These are phyloP conservation scores for Ephestia elutella DNA, from an alignment of 1,140 invertebrate species.

Conservation along the genomic window DNA sequence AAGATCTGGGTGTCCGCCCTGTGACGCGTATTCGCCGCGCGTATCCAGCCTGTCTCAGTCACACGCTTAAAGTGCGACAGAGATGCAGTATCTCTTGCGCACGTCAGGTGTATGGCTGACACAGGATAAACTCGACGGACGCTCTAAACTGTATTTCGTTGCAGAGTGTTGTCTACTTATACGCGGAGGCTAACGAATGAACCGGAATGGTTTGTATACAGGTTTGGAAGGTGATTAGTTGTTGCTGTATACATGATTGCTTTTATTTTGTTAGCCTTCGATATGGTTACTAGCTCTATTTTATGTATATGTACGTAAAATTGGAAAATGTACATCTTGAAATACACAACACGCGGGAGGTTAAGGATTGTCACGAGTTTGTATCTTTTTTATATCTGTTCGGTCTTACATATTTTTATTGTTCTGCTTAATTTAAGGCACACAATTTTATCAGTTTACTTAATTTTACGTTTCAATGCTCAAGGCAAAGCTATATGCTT, in stretches of 20 bases:
- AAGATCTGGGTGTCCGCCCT: too few relatives aligned
- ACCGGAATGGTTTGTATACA: not conserved
- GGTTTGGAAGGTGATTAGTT: not conserved
- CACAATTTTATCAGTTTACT: not conserved
- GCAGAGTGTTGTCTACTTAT: not conserved
- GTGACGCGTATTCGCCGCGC: too few relatives aligned
- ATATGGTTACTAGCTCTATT: not conserved
- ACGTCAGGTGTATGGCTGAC: too few relatives aligned
- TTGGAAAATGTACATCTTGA: too few relatives aligned
- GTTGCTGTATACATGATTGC: not conserved
- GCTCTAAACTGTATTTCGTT: not conserved
- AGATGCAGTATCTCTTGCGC: too few relatives aligned
- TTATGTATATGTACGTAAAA: too few relatives aligned
- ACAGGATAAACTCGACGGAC: not conserved
- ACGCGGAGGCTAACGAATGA: not conserved
- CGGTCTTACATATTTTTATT: not conserved
- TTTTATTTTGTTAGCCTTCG: not conserved
- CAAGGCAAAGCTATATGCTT: not conserved
- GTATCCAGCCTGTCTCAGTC: too few relatives aligned
- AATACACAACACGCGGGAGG: not conserved
- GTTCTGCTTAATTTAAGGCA: too few relatives aligned
- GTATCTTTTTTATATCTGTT: not conserved
- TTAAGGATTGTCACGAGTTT: not conserved
- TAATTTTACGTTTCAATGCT: not conserved
- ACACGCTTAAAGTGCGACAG: too few relatives aligned